Evolutionary conservation across 92 coral and sea anemone species (phyloP).

Genomic region (Paramuricea clavata): DNA sequence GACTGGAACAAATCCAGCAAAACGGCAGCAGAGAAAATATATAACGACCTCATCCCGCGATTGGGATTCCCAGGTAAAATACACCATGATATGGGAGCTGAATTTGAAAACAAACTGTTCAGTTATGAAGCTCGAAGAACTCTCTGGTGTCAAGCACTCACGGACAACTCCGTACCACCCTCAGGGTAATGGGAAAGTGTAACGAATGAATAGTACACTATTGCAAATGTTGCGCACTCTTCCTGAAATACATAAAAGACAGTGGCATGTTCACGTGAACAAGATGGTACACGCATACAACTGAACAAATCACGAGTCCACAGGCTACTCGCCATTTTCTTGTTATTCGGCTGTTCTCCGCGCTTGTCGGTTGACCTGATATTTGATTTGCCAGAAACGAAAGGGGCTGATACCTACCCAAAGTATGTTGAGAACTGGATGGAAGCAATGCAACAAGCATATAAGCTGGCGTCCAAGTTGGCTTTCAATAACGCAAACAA

Average conservation of each 20-base stretch:
- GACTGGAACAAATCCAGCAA: conserved; percentile 56
- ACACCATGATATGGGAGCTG: conserved; percentile 45
- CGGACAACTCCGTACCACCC: conserved; percentile 29
- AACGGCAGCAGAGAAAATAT: conserved; percentile 64
- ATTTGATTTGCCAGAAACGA: too few relatives aligned
- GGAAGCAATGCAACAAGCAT: conserved; percentile 30
- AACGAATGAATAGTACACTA: conserved; percentile 29
- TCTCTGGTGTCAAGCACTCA: conserved; percentile 20
- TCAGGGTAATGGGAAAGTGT: conserved; percentile 24
- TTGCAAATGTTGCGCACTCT: conserved; percentile 30
- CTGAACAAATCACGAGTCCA: conserved; percentile 29
- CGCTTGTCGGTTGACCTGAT: conserved; percentile 14
- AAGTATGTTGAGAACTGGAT: too few relatives aligned
- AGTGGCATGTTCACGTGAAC: conserved; percentile 29
- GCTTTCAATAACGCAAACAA: conserved; percentile 25
- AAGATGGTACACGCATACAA: conserved; percentile 25
- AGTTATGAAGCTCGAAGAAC: too few relatives aligned
- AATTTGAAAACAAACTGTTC: too few relatives aligned
- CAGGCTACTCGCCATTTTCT: conserved; percentile 23
- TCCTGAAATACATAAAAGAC: conserved; percentile 22
- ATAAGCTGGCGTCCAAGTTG: conserved; percentile 11
- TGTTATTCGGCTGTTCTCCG: conserved; percentile 24
- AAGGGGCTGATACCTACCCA: too few relatives aligned
- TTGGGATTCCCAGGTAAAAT: conserved; percentile 58
- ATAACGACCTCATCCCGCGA: conserved; percentile 54